A percentile compares a stretch with the other conserved stretches of the same genome.
Evolutionary conservation across 2,797 vertebrate species (phyloP).

Genomic region (Catamblyrhynchus diadema): DNA sequence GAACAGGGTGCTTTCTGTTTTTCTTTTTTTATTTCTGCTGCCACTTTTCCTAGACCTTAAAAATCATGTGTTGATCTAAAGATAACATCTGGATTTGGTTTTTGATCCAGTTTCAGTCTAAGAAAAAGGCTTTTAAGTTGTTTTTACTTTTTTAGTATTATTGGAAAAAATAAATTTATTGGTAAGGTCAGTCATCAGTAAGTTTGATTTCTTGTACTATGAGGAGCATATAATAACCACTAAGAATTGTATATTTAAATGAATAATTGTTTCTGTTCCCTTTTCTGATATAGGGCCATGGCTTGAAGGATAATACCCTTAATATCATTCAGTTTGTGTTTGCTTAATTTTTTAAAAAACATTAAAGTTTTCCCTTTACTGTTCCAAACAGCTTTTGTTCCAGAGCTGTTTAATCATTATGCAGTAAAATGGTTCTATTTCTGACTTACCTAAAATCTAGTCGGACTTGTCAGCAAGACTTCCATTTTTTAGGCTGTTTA

Average conservation of each 20-base stretch:
- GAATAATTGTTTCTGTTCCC: not conserved
- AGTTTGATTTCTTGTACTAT: not conserved
- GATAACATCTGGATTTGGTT: not conserved
- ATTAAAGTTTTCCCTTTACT: not conserved
- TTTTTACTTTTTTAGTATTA: not conserved
- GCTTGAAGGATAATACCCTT: not conserved
- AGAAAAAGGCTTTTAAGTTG: not conserved
- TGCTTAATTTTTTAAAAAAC: not conserved
- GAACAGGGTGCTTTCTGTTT: not conserved
- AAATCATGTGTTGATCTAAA: not conserved
- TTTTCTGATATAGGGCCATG: not conserved
- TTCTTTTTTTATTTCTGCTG: not conserved
- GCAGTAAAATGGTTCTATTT: not conserved
- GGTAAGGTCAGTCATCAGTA: not conserved
- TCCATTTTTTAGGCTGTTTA: not conserved
- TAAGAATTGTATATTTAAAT: not conserved
- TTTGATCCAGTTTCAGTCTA: not conserved
- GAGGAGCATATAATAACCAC: not conserved
- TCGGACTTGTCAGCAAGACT: not conserved
- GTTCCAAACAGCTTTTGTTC: not conserved
- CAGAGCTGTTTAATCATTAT: not conserved
- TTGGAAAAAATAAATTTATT: not conserved
- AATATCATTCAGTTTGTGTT: not conserved
- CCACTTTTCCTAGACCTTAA: not conserved
- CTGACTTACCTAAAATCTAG: not conserved